Base-by-base conservation (phyloP, 2,888 invertebrate genomes). In the Lathronympha strigana region DNA sequence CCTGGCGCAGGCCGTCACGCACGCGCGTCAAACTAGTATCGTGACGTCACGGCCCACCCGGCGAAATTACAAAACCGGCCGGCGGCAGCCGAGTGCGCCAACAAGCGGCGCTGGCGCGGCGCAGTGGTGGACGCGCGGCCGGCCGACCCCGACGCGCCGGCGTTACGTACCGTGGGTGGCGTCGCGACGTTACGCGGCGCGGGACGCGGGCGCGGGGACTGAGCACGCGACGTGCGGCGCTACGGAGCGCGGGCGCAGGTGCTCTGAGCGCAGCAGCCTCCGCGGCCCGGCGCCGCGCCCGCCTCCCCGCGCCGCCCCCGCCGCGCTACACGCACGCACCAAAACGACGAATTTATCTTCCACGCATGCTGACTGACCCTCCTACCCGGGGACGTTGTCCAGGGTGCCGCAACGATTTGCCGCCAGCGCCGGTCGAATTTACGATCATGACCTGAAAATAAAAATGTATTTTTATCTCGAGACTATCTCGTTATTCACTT, bases 251-350 rank as follows among this genome's bases (percentile, higher is more conserved):
- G 92, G 93, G 93, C 94, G 94, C 93, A 94, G 94, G 94, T 94
- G 94, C 94, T 94, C 94, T 94, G 94, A 93, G 93, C 93, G 93
- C 93, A 90, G 93, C 93, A 93, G 91, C 92, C 91, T 88, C 92
- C 90, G 91, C 90, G 90, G 92, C 89, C 93, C 90, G 92, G 90
- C 93, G 91, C 92, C 92, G 91, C 92, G 87, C 80, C 86, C 92
- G 92, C 89, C 84, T 80, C 89, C 81, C 82, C 85, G 81, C 82
- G 73, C 77, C 71, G 78, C 82, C 84, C 83, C 79, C 83, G 82
- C 83, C 78, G 81, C 81, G 80, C 77, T 82, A 77, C 82, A 77
- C 86, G 82, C 87, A 89, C 90, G 87, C 88, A 90, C 88, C 90
- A 88, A 90, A 90, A 90, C 88, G 89, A 90, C 83, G 80, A 87